Percentiles rank a stretch among this genome's conserved stretches.
Evolutionary conservation across 2,888 invertebrate genomes (phyloP).

Genomic region (Acrobeloides nanus): DNA sequence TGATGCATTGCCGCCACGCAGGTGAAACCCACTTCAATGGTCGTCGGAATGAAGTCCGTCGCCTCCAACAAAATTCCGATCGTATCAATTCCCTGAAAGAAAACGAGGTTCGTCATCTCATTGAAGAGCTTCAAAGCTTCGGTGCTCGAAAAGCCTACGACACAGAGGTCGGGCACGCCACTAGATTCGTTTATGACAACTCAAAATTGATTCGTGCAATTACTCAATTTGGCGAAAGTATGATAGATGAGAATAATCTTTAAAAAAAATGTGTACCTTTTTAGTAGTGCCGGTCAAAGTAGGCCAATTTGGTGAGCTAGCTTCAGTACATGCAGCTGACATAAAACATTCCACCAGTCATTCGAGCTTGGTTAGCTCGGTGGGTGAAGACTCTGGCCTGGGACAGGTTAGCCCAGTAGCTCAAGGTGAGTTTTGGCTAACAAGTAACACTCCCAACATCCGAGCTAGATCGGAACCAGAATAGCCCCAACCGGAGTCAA

Average conservation of each 20-base stretch:
- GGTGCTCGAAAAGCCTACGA: conserved; percentile 17
- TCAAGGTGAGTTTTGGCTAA: conserved; percentile 20
- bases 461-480: no score
- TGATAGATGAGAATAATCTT: neutral
- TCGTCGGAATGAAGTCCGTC: conserved; percentile 6
- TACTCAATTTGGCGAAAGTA: conserved; percentile 17
- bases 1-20: conserved; percentile 14
- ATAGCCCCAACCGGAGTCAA: no score
- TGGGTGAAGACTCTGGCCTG: conserved; percentile 44
- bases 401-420: conserved; percentile 36
- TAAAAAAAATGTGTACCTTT: neutral
- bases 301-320: neutral
- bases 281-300: neutral
- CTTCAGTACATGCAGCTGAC: no score
- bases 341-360: conserved; percentile 46
- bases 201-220: conserved; percentile 13
- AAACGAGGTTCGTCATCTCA: no score
- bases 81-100: no score
- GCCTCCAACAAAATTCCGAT: conserved; percentile 4
- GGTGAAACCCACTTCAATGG: conserved; percentile 9
- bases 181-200: conserved; percentile 27
- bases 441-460: no score
- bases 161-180: conserved; percentile 16
- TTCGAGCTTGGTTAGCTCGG: conserved; percentile 40
- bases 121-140: conserved; percentile 12